Conservation (phyloP, 2,797 vertebrate species). For the Knipowitschia caucasica region DNA sequence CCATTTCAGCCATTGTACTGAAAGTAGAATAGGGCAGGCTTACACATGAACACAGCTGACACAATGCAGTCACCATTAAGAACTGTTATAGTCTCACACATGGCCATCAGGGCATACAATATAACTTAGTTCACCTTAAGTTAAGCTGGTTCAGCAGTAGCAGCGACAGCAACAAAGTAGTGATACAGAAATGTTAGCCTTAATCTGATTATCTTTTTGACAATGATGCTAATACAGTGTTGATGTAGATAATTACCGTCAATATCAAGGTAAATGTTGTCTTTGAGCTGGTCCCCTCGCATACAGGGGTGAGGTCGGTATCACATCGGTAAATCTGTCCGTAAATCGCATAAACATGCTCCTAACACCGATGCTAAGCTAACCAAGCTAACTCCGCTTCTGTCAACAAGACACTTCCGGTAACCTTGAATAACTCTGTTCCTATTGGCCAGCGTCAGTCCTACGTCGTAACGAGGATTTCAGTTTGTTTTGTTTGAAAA, state of each 20-base stretch:
- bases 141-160: conserved; percentile 20
- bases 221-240: not conserved
- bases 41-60: not conserved
- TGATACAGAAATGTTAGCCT: conserved; percentile 46
- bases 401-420: conserved; percentile 45
- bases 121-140: conserved; percentile 7
- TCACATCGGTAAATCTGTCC: fast-evolving
- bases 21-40: not conserved
- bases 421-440: conserved; percentile 48
- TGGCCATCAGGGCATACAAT: not conserved
- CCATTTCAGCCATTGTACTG: conserved; percentile 50
- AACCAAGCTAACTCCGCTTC: conserved; percentile 41
- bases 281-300: conserved; percentile 32
- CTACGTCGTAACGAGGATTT: not conserved
- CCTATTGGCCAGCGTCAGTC: conserved; percentile 14
- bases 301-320: conserved; percentile 28
- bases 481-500: no score
- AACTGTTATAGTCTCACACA: not conserved
- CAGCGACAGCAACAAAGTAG: not conserved
- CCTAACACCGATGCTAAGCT: conserved; percentile 11
- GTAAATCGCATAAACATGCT: fast-evolving
- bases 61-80: not conserved
- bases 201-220: conserved; percentile 4
- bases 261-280: conserved; percentile 16
- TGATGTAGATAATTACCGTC: conserved; percentile 27